These are phyloP conservation scores for Tridacna gigas DNA, from an alignment of 2,888 invertebrate genomes.

Conservation along the genomic window DNA sequence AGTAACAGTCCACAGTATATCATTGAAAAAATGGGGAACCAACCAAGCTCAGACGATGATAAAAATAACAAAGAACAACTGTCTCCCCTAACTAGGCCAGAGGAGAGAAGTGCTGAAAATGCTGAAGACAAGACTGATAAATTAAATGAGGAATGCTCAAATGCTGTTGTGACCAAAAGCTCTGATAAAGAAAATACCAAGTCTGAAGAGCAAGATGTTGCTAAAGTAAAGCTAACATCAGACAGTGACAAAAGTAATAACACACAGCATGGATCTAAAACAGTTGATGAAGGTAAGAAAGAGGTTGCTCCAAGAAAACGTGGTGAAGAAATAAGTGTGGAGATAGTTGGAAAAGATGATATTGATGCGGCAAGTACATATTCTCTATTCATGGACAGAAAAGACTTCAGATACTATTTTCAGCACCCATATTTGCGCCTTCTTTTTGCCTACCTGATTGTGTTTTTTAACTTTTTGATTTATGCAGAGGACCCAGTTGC, in stretches of 20 bases:
- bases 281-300: conserved; percentile 11
- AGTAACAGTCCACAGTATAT: conserved; percentile 24
- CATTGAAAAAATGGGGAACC: conserved; percentile 44
- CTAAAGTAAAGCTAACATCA: background rate
- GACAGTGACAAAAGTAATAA: conserved; percentile 4
- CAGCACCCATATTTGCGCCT: conserved; percentile 86
- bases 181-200: conserved; percentile 18
- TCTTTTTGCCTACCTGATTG: conserved; percentile 86
- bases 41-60: conserved; percentile 14
- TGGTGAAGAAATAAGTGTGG: conserved; percentile 31
- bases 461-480: conserved; percentile 86
- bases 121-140: background rate
- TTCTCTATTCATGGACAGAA: conserved; percentile 84
- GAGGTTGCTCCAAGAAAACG: conserved; percentile 3
- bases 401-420: conserved; percentile 86
- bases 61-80: conserved; percentile 1
- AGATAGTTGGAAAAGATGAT: conserved; percentile 72
- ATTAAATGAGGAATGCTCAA: conserved; percentile 7
- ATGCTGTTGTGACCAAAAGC: conserved; percentile 17
- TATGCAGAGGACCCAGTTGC: conserved; percentile 87
- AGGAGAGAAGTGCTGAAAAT: conserved; percentile 11
- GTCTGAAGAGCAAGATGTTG: conserved; percentile 9
- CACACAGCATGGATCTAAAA: conserved; percentile 10
- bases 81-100: conserved; percentile 20
- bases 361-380: conserved; percentile 83